Percentiles rank a stretch among this genome's conserved stretches.
These are phyloP conservation scores for Apis florea DNA, from an alignment of 1,140 invertebrate genomes.

Conservation along the genomic window DNA sequence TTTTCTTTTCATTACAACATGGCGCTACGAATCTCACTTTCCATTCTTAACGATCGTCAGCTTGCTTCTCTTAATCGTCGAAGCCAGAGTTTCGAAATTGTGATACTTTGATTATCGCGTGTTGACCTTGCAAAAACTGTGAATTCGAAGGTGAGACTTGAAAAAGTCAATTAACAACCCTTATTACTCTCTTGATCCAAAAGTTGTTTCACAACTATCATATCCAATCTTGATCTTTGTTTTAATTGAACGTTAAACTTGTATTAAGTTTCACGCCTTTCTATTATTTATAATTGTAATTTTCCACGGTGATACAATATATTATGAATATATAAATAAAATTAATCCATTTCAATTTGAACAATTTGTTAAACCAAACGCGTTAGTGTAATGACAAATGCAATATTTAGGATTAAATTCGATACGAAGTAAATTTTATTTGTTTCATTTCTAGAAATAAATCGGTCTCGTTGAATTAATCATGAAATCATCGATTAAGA, in stretches of 20 bases:
- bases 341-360: too few species aligned
- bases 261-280: too few species aligned
- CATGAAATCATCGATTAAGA: too few species aligned
- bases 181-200: not conserved
- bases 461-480: too few species aligned
- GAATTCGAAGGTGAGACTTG: conserved; percentile 22
- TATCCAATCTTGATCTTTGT: not conserved
- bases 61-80: not conserved
- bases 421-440: too few species aligned
- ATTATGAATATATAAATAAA: too few species aligned
- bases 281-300: too few species aligned
- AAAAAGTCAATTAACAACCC: not conserved
- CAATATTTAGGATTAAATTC: too few species aligned
- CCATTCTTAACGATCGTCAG: not conserved
- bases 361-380: too few species aligned
- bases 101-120: conserved; percentile 3
- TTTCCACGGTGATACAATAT: too few species aligned
- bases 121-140: conserved; percentile 17
- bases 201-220: not conserved
- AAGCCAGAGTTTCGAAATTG: not conserved
- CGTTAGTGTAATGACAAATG: too few species aligned
- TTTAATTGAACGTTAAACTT: conserved; percentile 4
- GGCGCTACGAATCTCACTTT: not conserved
- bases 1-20: not conserved
- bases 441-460: too few species aligned